Conservation (phyloP, 2,113 vertebrate species). For the Apistogramma diplotaenia region DNA sequence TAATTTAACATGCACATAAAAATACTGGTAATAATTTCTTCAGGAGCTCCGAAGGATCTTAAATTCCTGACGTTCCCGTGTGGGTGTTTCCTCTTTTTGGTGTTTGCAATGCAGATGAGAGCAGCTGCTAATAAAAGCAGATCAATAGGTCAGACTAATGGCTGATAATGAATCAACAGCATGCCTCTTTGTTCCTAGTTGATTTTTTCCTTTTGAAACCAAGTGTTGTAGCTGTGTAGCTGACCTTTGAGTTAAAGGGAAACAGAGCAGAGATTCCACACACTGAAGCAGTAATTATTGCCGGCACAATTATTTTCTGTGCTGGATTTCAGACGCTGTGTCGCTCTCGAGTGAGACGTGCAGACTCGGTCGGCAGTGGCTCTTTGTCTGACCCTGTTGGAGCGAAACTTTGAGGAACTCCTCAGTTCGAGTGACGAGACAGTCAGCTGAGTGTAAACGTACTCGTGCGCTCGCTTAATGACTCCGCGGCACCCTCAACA, state of each 20-base stretch:
- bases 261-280: background rate
- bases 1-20: background rate
- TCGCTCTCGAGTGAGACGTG: background rate
- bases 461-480: background rate
- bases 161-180: background rate
- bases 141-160: background rate
- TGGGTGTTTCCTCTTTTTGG: background rate
- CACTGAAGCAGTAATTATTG: background rate
- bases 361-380: background rate
- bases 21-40: background rate
- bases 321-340: background rate
- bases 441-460: background rate
- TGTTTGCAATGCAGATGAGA: background rate
- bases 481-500: background rate
- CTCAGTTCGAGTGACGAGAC: slow-evolving; percentile 7
- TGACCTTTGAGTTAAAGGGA: background rate
- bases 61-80: background rate
- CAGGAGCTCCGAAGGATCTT: background rate
- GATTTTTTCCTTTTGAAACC: background rate
- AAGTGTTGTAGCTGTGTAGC: background rate
- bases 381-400: slow-evolving; percentile 17
- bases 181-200: background rate
- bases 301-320: slow-evolving; percentile 12
- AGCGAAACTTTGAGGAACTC: slow-evolving; percentile 18
- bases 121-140: background rate